Percentiles rank a stretch among this genome's conserved stretches.
phyloP scores from a whole-genome alignment of 2,797 vertebrate species.

The Peromyscus nudipes region DNA sequence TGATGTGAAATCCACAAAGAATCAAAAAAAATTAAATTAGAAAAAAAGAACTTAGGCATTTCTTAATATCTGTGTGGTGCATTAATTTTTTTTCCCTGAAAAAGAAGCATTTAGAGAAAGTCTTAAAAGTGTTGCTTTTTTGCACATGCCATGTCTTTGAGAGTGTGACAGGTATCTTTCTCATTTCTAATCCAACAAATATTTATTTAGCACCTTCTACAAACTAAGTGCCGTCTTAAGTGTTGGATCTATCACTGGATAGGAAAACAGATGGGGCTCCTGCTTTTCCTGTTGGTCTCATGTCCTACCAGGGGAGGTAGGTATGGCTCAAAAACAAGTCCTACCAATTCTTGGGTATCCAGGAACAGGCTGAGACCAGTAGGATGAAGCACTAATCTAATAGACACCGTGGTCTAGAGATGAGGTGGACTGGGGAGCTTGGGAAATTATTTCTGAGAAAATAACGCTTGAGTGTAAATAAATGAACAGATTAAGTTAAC shows the following conservation, averaged over 20 bases:
- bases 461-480: not conserved
- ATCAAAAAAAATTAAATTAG: no score
- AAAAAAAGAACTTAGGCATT: not conserved
- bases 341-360: not conserved
- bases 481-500: not conserved
- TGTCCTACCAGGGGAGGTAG: not conserved
- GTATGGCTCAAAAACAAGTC: conserved; percentile 39
- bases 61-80: not conserved
- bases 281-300: conserved; percentile 37
- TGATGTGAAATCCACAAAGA: no score
- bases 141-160: not conserved
- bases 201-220: conserved; percentile 68
- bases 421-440: not conserved
- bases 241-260: conserved; percentile 16
- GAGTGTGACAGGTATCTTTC: conserved; percentile 70
- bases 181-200: conserved; percentile 59
- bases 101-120: conserved; percentile 38
- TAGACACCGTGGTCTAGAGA: not conserved
- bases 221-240: conserved; percentile 19
- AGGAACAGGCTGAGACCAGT: not conserved
- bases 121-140: conserved; percentile 54
- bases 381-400: not conserved
- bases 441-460: conserved; percentile 16
- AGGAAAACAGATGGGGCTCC: not conserved
- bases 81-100: conserved; percentile 16